Evolutionary conservation across 2,888 invertebrate genomes (phyloP).

Genomic region (Sphaeridia pumilis): DNA sequence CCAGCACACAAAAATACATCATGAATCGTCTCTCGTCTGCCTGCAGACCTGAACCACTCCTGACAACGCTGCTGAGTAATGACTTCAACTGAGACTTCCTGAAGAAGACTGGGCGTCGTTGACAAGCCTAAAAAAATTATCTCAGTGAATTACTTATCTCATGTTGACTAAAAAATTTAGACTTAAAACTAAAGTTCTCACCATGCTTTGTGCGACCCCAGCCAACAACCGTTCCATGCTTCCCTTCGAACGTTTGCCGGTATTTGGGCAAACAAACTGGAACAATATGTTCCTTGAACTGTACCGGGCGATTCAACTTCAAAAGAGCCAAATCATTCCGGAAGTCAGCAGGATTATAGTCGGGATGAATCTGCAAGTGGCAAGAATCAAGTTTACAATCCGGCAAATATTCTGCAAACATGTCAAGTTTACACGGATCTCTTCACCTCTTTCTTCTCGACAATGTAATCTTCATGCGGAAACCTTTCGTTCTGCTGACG

Average conservation of each 20-base stretch:
- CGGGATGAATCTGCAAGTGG: constrained; percentile 55
- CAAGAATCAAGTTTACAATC: neutral
- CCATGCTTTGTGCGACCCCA: constrained; percentile 88
- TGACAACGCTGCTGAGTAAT: constrained; percentile 83
- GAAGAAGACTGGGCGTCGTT: constrained; percentile 70
- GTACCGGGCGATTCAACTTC: constrained; percentile 48
- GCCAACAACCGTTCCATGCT: constrained; percentile 81
- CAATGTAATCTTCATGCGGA: constrained; percentile 74
- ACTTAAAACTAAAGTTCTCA: constrained; percentile 40
- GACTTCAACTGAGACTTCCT: constrained; percentile 49
- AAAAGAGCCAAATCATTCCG: constrained; percentile 68
- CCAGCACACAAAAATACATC: constrained; percentile 88
- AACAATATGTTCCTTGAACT: constrained; percentile 81
- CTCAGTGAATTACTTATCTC: neutral
- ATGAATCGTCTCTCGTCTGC: constrained; percentile 79
- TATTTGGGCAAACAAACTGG: constrained; percentile 78
- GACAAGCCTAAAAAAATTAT: constrained; percentile 39
- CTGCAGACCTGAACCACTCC: constrained; percentile 83
- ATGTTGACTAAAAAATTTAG: neutral
- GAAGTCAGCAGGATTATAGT: constrained; percentile 82
- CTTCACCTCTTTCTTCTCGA: constrained; percentile 69
- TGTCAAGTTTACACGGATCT: neutral
- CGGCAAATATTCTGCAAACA: neutral
- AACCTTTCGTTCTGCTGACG: constrained; percentile 68
- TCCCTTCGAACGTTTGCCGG: constrained; percentile 65